These are phyloP conservation scores for Megaceryle alcyon DNA, from an alignment of 2,797 vertebrate species.

Conservation along the genomic window DNA sequence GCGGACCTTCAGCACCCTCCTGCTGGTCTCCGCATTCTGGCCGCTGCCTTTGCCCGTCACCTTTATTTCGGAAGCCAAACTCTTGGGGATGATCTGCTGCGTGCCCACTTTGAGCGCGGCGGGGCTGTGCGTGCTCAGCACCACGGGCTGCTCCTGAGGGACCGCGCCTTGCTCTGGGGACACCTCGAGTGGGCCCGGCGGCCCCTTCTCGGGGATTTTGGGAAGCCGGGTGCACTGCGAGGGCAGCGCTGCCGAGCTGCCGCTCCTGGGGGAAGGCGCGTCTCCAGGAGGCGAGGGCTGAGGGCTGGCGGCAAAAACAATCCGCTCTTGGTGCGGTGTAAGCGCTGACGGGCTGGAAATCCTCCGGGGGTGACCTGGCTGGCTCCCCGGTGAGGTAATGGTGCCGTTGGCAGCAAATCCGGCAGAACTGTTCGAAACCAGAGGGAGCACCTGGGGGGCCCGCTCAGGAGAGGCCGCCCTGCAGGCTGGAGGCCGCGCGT, in stretches of 20 bases:
- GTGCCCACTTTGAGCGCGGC: constrained; percentile 89
- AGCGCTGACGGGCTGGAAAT: constrained; percentile 24
- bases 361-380: not conserved
- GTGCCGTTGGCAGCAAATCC: constrained; percentile 35
- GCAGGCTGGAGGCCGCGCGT: constrained; percentile 76
- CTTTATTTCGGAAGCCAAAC: constrained; percentile 82
- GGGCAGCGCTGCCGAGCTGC: not conserved
- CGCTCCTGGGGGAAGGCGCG: not conserved
- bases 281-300: constrained; percentile 8
- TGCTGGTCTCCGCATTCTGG: constrained; percentile 72
- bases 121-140: constrained; percentile 88
- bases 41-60: constrained; percentile 63
- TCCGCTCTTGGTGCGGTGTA: constrained; percentile 71
- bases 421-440: constrained; percentile 57
- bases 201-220: not conserved
- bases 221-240: not conserved
- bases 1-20: constrained; percentile 79
- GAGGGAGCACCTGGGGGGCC: constrained; percentile 54
- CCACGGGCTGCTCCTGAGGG: constrained; percentile 12
- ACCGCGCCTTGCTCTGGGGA: constrained; percentile 27
- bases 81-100: constrained; percentile 93
- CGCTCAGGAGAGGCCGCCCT: constrained; percentile 14
- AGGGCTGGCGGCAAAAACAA: constrained; percentile 38
- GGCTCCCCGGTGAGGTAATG: not conserved
- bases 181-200: not conserved